Conservation (phyloP, 2,113 vertebrate species). For the Acanthisitta chloris region DNA sequence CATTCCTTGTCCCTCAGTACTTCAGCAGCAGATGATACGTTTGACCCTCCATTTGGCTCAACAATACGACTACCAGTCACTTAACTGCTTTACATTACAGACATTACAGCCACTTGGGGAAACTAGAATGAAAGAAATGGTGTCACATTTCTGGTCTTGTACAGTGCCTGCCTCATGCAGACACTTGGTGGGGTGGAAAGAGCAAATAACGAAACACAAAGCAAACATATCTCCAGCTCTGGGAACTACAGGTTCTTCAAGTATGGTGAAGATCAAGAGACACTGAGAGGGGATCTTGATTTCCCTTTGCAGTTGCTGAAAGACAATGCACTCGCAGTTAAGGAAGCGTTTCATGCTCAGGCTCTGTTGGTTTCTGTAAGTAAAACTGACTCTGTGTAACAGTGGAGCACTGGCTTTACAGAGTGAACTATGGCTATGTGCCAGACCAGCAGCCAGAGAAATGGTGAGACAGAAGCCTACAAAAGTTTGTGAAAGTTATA, state of each 20-base stretch:
- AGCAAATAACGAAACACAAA: slow-evolving; percentile 8
- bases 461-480: background rate
- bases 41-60: background rate
- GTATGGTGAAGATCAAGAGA: slow-evolving; percentile 8
- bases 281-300: background rate
- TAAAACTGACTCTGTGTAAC: background rate
- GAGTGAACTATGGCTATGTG: background rate
- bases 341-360: background rate
- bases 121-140: background rate
- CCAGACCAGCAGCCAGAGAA: background rate
- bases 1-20: background rate
- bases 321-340: background rate
- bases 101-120: background rate
- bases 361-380: background rate
- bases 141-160: background rate
- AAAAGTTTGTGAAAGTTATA: background rate
- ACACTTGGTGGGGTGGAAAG: background rate
- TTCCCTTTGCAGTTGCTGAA: slow-evolving; percentile 1
- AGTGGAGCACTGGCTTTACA: background rate
- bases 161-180: background rate
- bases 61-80: background rate
- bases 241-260: slow-evolving; percentile 33
- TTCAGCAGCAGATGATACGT: background rate
- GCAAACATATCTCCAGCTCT: slow-evolving; percentile 10
- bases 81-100: background rate